Conservation (phyloP, 2,113 vertebrate genomes). For the Sterrhoptilus dennistouni region DNA sequence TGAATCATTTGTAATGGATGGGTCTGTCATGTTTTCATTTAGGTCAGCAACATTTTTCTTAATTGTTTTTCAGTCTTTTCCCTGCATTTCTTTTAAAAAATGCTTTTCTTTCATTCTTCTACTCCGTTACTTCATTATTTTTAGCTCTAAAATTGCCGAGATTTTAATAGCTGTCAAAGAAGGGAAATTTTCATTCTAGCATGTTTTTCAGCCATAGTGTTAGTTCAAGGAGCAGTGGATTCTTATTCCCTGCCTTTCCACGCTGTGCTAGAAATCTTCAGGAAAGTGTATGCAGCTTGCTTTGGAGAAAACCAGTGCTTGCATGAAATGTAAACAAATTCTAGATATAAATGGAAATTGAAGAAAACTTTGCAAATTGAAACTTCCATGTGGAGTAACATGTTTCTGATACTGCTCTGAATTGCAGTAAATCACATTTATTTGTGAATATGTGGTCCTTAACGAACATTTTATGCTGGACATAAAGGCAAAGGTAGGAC, state of each 20-base stretch:
- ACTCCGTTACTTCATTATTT: neutral
- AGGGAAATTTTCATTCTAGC: neutral
- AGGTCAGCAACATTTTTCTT: neutral
- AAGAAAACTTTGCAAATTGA: neutral
- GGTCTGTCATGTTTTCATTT: neutral
- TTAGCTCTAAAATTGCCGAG: neutral
- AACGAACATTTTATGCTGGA: neutral
- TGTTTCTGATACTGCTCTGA: neutral
- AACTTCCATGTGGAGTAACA: neutral
- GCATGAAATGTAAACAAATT: neutral
- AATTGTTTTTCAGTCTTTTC: neutral
- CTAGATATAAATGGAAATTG: neutral
- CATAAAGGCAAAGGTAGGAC: neutral
- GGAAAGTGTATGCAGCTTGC: neutral
- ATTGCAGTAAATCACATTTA: neutral
- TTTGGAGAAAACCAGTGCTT: neutral
- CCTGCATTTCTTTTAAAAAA: neutral
- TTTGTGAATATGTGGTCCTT: neutral
- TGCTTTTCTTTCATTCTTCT: neutral
- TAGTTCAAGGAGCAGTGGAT: neutral
- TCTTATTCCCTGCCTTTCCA: neutral
- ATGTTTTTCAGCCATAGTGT: neutral
- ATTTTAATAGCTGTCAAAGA: neutral
- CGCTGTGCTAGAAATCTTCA: neutral
- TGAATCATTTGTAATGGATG: neutral